Conservation (phyloP, 2,113 vertebrate species). For the Cynocephalus volans region DNA sequence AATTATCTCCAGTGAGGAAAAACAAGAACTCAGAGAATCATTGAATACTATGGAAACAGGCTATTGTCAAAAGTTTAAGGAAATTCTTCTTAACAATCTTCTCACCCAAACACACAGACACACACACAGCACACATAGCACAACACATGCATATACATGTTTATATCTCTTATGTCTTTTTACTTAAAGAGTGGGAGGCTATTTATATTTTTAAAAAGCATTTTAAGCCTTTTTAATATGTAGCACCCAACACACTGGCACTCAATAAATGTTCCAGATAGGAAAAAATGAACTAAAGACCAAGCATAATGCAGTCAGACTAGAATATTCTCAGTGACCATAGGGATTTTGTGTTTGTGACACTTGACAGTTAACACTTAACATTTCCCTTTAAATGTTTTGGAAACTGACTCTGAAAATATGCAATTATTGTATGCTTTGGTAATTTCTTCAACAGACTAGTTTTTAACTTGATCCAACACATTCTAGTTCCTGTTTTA, state of each 20-base stretch:
- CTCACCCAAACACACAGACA: neutral
- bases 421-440: neutral
- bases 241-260: neutral
- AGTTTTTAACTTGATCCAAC: neutral
- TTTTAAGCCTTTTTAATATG: neutral
- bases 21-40: neutral
- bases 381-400: neutral
- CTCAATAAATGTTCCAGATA: neutral
- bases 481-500: neutral
- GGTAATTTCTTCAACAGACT: neutral
- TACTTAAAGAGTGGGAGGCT: neutral
- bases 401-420: neutral
- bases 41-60: neutral
- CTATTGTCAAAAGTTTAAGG: neutral
- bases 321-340: neutral
- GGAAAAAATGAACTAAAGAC: neutral
- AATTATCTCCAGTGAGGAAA: neutral
- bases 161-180: neutral
- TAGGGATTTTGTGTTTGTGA: neutral
- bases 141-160: neutral
- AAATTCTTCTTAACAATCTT: neutral
- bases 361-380: neutral
- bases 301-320: neutral
- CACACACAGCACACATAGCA: neutral
- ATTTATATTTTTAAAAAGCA: slow-evolving; percentile 4